phyloP scores from a whole-genome alignment of 2,888 invertebrate species.

The Drosophila pseudotakahashii region DNA sequence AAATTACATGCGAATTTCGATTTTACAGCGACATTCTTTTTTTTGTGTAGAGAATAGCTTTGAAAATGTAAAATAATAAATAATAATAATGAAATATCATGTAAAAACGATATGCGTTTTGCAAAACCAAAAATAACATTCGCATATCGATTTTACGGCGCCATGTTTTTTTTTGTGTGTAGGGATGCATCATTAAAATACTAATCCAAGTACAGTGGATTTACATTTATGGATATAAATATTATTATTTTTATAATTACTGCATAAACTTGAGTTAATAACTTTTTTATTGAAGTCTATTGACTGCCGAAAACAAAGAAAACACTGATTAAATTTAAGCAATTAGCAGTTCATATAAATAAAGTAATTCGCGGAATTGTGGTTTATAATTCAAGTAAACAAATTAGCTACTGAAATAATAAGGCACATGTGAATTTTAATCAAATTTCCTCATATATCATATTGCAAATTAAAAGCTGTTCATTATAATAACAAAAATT shows the following conservation, averaged over 20 bases:
- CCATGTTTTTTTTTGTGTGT: no score
- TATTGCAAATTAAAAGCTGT: neutral
- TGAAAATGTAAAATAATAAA: no score
- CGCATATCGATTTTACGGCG: no score
- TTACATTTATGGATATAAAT: neutral
- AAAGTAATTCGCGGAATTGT: neutral
- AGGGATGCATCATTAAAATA: neutral
- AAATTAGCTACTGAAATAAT: conserved; percentile 2
- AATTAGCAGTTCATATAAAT: conserved; percentile 32
- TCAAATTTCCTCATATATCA: neutral
- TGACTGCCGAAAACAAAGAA: neutral
- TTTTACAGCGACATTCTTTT: no score
- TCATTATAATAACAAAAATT: no score
- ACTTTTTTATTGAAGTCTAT: neutral
- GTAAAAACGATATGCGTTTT: no score
- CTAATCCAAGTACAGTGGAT: neutral
- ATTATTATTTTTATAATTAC: neutral
- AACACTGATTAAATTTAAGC: conserved; percentile 10
- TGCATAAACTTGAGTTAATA: conserved; percentile 3
- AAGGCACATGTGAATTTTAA: neutral
- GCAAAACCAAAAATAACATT: no score
- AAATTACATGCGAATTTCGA: no score
- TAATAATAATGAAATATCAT: no score
- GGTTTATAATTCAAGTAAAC: neutral
- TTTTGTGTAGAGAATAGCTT: no score